Evolutionary conservation across 1,140 invertebrate species (phyloP).

Genomic region (Laupala kohalensis): DNA sequence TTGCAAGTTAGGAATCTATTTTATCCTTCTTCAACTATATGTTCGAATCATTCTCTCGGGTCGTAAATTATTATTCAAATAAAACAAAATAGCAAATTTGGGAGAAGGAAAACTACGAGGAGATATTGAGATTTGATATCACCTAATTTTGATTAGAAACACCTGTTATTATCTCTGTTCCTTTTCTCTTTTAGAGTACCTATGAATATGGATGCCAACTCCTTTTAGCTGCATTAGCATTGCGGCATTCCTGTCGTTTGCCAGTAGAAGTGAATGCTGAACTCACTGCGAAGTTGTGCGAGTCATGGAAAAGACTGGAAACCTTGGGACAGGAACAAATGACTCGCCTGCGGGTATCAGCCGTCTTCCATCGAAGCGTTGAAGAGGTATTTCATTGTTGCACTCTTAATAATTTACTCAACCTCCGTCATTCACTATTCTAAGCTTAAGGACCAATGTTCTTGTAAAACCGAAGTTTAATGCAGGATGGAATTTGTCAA

Average conservation of each 20-base stretch:
- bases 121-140: too few species aligned
- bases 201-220: constrained; percentile 68
- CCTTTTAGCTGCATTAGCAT: constrained; percentile 55
- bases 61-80: too few species aligned
- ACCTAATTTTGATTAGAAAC: too few species aligned
- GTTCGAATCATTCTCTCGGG: too few species aligned
- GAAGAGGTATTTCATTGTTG: constrained; percentile 42
- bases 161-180: too few species aligned
- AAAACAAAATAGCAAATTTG: too few species aligned
- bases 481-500: too few species aligned
- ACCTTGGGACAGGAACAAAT: constrained; percentile 61
- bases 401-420: too few species aligned
- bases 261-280: constrained; percentile 40
- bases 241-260: constrained; percentile 56
- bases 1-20: too few species aligned
- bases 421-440: neutral
- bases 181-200: constrained; percentile 40
- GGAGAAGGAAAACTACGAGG: too few species aligned
- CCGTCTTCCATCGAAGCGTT: constrained; percentile 60
- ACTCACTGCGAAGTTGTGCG: constrained; percentile 39
- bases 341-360: constrained; percentile 57
- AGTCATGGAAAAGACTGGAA: constrained; percentile 55
- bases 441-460: neutral
- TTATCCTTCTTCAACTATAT: too few species aligned
- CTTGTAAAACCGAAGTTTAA: too few species aligned